Percentiles rank a stretch among this genome's conserved stretches.
phyloP scores from a whole-genome alignment of 2,888 invertebrate genomes.

The Eurytoma adleriae region DNA sequence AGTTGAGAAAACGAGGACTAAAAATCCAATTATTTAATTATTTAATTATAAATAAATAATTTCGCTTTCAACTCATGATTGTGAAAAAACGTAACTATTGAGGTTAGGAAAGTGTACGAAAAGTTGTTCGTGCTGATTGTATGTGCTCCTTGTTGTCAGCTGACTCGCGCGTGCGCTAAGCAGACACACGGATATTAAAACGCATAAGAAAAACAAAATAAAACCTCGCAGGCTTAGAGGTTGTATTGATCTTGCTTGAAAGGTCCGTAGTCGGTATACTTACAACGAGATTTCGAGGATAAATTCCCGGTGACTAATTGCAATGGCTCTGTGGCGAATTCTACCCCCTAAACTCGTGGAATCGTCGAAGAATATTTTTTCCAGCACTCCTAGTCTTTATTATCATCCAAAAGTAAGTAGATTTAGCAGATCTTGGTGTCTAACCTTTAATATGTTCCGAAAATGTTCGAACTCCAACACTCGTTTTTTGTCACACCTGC shows the following conservation, averaged over 20 bases:
- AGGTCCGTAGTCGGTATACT: no score
- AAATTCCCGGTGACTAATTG: slow-evolving; percentile 9
- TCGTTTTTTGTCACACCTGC: no score
- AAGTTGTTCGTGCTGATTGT: neutral
- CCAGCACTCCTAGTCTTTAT: slow-evolving; percentile 78
- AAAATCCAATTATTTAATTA: neutral
- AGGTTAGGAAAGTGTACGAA: neutral
- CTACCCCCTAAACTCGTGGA: slow-evolving; percentile 65
- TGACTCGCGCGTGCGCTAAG: slow-evolving; percentile 2
- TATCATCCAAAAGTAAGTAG: slow-evolving; percentile 88
- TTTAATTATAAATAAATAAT: neutral
- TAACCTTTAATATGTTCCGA: slow-evolving; percentile 39
- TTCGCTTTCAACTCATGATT: neutral
- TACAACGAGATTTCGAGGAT: no score
- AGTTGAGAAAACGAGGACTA: neutral
- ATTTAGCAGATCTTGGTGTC: slow-evolving; percentile 15
- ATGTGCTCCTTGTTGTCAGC: no score
- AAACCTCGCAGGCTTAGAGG: no score
- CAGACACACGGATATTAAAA: neutral
- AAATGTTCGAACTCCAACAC: neutral
- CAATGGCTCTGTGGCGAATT: slow-evolving; percentile 68
- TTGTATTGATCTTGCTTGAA: no score
- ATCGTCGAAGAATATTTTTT: slow-evolving; percentile 65
- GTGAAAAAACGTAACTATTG: neutral
- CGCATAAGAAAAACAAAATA: neutral